Percentiles rank a stretch among this genome's conserved stretches.
Conservation (phyloP, 35 echinoderm and acorn worm genomes). For the Lytechinus pictus region DNA sequence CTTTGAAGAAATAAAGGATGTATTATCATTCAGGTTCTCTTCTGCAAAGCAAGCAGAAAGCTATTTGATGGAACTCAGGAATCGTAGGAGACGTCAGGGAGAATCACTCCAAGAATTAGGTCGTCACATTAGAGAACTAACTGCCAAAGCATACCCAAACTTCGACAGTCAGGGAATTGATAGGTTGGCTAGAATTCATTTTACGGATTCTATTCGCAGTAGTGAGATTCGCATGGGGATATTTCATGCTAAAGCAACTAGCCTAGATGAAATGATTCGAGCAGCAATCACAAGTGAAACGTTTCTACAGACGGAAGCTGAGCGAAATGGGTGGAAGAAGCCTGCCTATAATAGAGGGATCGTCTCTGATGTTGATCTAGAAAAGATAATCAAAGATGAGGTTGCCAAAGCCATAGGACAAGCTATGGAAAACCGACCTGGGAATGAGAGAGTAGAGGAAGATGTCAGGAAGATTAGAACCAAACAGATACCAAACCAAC, state of each 20-base stretch:
- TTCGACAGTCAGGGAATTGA: constrained; percentile 25
- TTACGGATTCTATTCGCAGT: not conserved
- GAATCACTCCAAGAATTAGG: too few species aligned
- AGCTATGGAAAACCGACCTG: not conserved
- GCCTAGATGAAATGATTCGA: not conserved
- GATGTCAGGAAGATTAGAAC: not conserved
- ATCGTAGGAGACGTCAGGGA: too few species aligned
- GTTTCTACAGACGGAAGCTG: constrained; percentile 13
- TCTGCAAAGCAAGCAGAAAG: not conserved
- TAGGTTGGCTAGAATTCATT: not conserved
- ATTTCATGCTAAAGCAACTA: constrained; percentile 25
- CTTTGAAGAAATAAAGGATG: not conserved
- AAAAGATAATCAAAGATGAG: constrained; percentile 22
- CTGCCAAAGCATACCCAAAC: not conserved
- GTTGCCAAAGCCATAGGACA: not conserved
- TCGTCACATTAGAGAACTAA: too few species aligned
- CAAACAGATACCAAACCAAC: not conserved
- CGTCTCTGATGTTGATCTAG: not conserved
- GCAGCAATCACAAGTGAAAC: not conserved
- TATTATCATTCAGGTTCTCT: not conserved
- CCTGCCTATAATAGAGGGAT: constrained; percentile 22
- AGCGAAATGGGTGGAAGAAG: constrained; percentile 24
- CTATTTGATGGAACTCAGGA: too few species aligned
- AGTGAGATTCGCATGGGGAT: not conserved
- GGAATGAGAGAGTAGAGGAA: not conserved